These are phyloP conservation scores for Periophthalmodon schlosseri DNA, from an alignment of 2,113 vertebrate species.

Conservation along the genomic window DNA sequence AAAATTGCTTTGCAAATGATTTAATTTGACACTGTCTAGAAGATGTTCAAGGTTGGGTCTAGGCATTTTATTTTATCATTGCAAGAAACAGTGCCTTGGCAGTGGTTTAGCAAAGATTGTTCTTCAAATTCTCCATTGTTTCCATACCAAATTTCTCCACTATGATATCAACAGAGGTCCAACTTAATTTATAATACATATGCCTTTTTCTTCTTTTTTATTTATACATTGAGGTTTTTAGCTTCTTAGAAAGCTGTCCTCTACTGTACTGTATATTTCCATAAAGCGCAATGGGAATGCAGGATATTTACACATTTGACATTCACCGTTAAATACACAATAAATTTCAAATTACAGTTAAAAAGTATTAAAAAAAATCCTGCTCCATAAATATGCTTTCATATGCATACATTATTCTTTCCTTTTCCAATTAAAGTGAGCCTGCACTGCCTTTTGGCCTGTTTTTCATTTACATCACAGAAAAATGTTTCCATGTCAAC, in stretches of 20 bases:
- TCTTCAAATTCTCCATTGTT: too few species aligned
- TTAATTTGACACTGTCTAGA: too few species aligned
- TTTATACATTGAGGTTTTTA: not conserved
- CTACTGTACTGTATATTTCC: not conserved
- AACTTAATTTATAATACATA: too few species aligned
- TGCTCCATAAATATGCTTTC: not conserved
- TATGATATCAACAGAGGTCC: too few species aligned
- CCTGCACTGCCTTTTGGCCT: not conserved
- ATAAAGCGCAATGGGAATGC: not conserved
- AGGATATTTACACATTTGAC: not conserved
- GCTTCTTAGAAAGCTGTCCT: not conserved
- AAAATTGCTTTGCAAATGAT: not conserved
- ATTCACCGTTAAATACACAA: not conserved
- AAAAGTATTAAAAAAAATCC: not conserved
- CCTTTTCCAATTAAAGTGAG: not conserved
- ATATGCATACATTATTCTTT: not conserved
- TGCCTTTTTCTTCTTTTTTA: not conserved
- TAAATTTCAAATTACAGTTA: not conserved
- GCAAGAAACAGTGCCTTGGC: too few species aligned
- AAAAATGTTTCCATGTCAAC: slow-evolving; percentile 10
- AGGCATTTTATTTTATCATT: too few species aligned
- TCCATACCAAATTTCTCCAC: too few species aligned
- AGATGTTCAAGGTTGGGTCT: too few species aligned
- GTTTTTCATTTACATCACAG: not conserved
- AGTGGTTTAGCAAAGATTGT: too few species aligned